Percentiles rank a stretch among this genome's conserved stretches.
These are phyloP conservation scores for Glossophaga mutica DNA, from an alignment of 2,797 vertebrate species.

Conservation along the genomic window DNA sequence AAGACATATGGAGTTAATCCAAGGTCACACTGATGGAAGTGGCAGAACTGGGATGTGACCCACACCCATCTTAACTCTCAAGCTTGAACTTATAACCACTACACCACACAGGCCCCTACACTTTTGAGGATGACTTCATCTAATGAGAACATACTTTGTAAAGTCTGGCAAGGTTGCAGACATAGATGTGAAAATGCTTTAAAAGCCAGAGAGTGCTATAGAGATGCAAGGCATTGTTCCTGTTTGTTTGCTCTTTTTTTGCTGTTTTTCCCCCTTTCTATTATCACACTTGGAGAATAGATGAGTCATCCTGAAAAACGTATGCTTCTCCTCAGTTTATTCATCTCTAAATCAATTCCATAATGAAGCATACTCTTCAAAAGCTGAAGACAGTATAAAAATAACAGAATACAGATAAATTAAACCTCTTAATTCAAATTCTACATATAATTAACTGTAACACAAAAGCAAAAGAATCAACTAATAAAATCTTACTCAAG, in stretches of 20 bases:
- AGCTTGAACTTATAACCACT: not conserved
- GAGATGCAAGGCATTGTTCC: not conserved
- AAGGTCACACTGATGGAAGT: not conserved
- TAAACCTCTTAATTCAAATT: not conserved
- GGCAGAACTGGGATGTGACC: not conserved
- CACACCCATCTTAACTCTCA: not conserved
- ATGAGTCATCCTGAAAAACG: slow-evolving; percentile 68
- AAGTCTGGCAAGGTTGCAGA: not conserved
- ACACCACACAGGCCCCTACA: not conserved
- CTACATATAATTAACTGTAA: not conserved
- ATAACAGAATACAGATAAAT: not conserved
- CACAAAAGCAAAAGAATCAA: not conserved
- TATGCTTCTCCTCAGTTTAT: slow-evolving; percentile 38
- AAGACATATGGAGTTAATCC: not conserved
- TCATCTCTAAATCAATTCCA: not conserved
- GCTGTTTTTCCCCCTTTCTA: not conserved
- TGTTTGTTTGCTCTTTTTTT: slow-evolving; percentile 45
- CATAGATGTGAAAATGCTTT: not conserved
- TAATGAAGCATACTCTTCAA: slow-evolving; percentile 47
- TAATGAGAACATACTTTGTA: not conserved
- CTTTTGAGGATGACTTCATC: not conserved
- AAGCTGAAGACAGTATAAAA: slow-evolving; percentile 24
- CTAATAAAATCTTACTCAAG: not conserved
- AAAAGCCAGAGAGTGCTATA: not conserved
- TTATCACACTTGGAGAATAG: slow-evolving; percentile 41